phyloP scores from a whole-genome alignment of 2,797 vertebrate species.

The Lacerta viridis region DNA sequence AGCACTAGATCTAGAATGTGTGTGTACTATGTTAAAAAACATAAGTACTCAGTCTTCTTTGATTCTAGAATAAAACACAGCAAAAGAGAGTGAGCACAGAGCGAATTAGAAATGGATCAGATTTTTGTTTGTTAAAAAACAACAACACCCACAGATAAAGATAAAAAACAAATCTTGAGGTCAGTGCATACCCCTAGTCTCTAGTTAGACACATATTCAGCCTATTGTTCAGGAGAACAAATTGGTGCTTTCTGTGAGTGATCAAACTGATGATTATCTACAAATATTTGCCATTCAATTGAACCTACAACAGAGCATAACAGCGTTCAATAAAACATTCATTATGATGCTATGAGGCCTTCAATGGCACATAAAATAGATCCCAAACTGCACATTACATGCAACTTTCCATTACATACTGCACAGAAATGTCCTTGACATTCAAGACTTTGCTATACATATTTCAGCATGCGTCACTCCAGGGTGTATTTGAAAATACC shows the following conservation, averaged over 20 bases:
- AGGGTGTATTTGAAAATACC: conserved; percentile 85
- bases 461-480: conserved; percentile 84
- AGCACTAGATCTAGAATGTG: too few relatives aligned
- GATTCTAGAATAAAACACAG: too few relatives aligned
- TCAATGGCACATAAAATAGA: conserved; percentile 77
- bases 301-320: conserved; percentile 57
- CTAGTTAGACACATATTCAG: conserved; percentile 1
- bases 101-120: too few relatives aligned
- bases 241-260: conserved; percentile 3
- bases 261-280: conserved; percentile 61
- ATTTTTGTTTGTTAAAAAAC: too few relatives aligned
- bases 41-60: too few relatives aligned
- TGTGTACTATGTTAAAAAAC: too few relatives aligned
- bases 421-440: conserved; percentile 85
- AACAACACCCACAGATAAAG: too few relatives aligned
- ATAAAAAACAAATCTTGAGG: too few relatives aligned
- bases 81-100: too few relatives aligned
- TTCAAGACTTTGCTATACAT: conserved; percentile 81
- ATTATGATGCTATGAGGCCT: conserved; percentile 78
- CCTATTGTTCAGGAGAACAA: conserved; percentile 33
- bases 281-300: conserved; percentile 76
- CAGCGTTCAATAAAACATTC: conserved; percentile 78
- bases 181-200: neutral
- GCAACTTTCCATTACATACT: conserved; percentile 77
- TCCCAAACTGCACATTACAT: conserved; percentile 82